Conservation (phyloP, 2,888 invertebrate species). For the Acanthoscelides obtectus region DNA sequence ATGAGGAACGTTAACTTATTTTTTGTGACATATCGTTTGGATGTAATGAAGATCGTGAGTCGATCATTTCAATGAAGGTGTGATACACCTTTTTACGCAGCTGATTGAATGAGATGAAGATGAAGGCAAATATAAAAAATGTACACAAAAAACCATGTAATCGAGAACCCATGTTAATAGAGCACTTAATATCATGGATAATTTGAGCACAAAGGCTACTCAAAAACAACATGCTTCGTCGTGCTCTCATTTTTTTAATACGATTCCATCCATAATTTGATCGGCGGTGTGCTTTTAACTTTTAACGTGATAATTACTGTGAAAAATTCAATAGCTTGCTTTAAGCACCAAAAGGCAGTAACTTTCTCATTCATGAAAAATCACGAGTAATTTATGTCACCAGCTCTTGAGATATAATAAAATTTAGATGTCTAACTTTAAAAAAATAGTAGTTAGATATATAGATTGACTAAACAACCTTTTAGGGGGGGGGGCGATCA, state of each 20-base stretch:
- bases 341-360: too few species aligned
- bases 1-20: background rate
- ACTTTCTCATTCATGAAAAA: too few species aligned
- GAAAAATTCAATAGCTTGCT: background rate
- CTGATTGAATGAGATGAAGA: slow-evolving; percentile 7
- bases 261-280: background rate
- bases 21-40: background rate
- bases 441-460: too few species aligned
- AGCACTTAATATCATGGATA: slow-evolving; percentile 42
- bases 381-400: too few species aligned
- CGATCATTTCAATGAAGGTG: background rate
- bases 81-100: background rate
- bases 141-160: slow-evolving; percentile 24
- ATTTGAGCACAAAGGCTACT: slow-evolving; percentile 32
- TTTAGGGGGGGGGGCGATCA: too few species aligned
- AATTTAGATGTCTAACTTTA: too few species aligned
- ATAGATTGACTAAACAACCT: too few species aligned
- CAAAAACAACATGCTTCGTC: slow-evolving; percentile 25
- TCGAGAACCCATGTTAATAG: slow-evolving; percentile 33
- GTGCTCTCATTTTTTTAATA: slow-evolving; percentile 33
- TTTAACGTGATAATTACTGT: background rate
- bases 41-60: background rate
- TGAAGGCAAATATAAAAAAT: slow-evolving; percentile 34
- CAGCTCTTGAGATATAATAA: too few species aligned
- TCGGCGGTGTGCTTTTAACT: background rate